phyloP scores from a whole-genome alignment of 2,888 invertebrate genomes.

The Leptinotarsa peninsularis region DNA sequence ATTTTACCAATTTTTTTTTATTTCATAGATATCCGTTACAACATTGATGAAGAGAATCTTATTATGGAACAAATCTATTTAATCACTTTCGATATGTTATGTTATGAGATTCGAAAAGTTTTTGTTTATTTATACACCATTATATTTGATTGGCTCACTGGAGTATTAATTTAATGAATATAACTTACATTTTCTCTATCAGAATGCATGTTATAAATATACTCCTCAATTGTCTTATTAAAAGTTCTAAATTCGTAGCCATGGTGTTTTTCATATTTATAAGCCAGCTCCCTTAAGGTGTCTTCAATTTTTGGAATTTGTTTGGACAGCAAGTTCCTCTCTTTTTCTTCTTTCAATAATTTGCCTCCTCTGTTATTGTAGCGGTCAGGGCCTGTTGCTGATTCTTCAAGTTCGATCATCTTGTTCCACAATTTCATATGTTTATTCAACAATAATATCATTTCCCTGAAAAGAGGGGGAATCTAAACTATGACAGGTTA shows the following conservation, averaged over 20 bases:
- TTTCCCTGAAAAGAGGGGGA: conserved; percentile 65
- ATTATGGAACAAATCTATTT: too few relatives aligned
- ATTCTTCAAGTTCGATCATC: conserved; percentile 80
- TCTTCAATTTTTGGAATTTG: conserved; percentile 81
- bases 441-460: conserved; percentile 75
- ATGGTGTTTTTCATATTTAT: conserved; percentile 69
- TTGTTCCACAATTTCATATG: conserved; percentile 80
- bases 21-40: too few relatives aligned
- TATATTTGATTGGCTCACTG: too few relatives aligned
- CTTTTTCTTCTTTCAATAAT: conserved; percentile 86
- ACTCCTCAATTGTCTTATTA: conserved; percentile 73
- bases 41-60: too few relatives aligned
- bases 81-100: too few relatives aligned
- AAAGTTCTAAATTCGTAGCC: conserved; percentile 72
- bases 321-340: conserved; percentile 80
- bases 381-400: conserved; percentile 83
- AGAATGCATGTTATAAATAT: conserved; percentile 74
- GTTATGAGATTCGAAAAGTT: too few relatives aligned
- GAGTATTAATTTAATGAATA: too few relatives aligned
- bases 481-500: too few relatives aligned
- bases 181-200: conserved; percentile 68
- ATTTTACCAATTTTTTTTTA: too few relatives aligned
- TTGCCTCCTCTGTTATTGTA: conserved; percentile 91
- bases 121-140: too few relatives aligned
- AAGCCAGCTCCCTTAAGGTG: conserved; percentile 71